Evolutionary conservation across 2,113 vertebrate genomes (phyloP).

Genomic region (Periophthalmodon schlosseri): DNA sequence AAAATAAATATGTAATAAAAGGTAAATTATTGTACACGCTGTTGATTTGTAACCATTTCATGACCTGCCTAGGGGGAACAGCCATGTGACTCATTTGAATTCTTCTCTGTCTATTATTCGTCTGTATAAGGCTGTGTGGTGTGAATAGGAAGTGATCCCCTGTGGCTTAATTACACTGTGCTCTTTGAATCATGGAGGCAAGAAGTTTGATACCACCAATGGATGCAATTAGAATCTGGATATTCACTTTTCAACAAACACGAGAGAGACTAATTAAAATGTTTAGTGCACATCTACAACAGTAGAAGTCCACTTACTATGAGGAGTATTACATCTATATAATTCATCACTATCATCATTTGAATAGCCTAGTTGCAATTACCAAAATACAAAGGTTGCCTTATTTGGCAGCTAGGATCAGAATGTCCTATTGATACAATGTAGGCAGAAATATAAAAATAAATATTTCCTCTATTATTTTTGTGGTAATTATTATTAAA

Average conservation of each 20-base stretch:
- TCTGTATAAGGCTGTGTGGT: background rate
- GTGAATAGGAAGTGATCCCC: conserved; percentile 15
- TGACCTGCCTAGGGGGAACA: conserved; percentile 29
- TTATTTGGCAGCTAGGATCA: too few species aligned
- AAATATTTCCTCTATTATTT: too few species aligned
- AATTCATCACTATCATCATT: too few species aligned
- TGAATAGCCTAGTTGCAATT: too few species aligned
- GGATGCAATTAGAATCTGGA: conserved; percentile 25
- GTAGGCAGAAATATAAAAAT: too few species aligned
- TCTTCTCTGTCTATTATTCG: conserved; percentile 14
- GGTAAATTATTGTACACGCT: conserved; percentile 25
- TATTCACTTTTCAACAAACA: conserved; percentile 37
- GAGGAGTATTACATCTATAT: too few species aligned
- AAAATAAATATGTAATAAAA: conserved; percentile 30
- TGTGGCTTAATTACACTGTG: conserved; percentile 33
- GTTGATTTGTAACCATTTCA: conserved; percentile 21
- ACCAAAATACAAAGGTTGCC: too few species aligned
- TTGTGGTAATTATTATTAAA: too few species aligned
- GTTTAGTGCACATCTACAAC: conserved; percentile 9
- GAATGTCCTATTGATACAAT: too few species aligned
- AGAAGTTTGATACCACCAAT: conserved; percentile 48
- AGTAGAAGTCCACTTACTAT: background rate
- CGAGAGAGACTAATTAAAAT: conserved; percentile 37
- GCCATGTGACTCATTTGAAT: conserved; percentile 26
- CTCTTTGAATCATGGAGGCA: conserved; percentile 25